Percentiles rank a stretch among this genome's conserved stretches.
phyloP scores from a whole-genome alignment of 2,113 vertebrate genomes.

The Puffinus mauretanicus region DNA sequence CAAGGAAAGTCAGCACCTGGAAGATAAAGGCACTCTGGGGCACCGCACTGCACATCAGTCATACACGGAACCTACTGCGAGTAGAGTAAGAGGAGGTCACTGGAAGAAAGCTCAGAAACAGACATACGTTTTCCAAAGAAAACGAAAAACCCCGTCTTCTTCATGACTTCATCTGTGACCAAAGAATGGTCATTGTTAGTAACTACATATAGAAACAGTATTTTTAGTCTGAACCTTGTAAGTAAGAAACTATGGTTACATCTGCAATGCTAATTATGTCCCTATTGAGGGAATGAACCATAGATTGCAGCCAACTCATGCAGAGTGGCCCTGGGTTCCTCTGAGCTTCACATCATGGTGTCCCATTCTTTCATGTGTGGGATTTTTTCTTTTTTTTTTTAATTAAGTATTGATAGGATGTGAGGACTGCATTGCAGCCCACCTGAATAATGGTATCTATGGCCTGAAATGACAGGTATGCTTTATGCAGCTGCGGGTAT shows the following conservation, averaged over 20 bases:
- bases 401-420: background rate
- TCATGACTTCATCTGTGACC: background rate
- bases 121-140: background rate
- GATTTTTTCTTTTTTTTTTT: rapidly evolving
- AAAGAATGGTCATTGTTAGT: background rate
- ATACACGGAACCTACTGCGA: background rate
- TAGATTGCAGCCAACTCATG: background rate
- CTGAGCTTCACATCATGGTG: background rate
- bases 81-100: background rate
- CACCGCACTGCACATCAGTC: too few relatives aligned
- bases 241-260: background rate
- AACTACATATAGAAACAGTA: background rate
- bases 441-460: background rate
- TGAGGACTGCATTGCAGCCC: background rate
- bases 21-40: background rate
- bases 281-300: rapidly evolving
- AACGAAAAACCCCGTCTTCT: background rate
- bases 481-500: background rate
- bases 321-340: background rate
- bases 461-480: background rate
- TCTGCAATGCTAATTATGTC: background rate
- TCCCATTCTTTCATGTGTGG: background rate
- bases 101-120: background rate
- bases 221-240: background rate
- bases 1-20: background rate